Evolutionary conservation across 2,797 vertebrate species (phyloP).

Genomic region (Rousettus madagascariensis): DNA sequence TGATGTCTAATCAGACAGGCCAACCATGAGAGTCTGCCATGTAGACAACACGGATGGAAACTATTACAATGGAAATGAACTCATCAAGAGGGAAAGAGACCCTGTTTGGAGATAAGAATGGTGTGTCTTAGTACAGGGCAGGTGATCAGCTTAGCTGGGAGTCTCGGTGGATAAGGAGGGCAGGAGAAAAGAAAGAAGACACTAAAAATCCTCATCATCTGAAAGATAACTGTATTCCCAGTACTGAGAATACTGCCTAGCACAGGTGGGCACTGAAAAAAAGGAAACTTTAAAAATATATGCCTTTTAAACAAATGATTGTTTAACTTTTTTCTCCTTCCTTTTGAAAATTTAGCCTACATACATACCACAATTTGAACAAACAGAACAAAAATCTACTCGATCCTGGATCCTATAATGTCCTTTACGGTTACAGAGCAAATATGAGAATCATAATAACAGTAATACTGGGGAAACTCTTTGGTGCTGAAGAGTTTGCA

Average conservation of each 20-base stretch:
- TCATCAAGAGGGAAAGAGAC: not conserved
- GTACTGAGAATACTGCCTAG: not conserved
- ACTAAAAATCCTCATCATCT: not conserved
- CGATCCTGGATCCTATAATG: not conserved
- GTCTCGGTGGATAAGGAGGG: not conserved
- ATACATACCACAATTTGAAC: not conserved
- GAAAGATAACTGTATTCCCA: not conserved
- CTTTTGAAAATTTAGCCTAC: not conserved
- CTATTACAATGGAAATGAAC: not conserved
- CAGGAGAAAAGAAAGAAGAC: not conserved
- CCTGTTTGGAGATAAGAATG: not conserved
- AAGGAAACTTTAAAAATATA: not conserved
- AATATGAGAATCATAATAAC: not conserved
- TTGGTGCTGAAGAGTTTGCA: not conserved
- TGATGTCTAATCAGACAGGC: not conserved
- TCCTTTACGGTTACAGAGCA: not conserved
- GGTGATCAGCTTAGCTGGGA: not conserved
- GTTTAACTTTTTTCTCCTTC: not conserved
- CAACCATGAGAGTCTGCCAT: not conserved
- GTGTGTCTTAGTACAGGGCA: not conserved
- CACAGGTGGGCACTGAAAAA: not conserved
- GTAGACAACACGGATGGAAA: not conserved
- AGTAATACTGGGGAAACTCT: not conserved
- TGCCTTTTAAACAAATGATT: not conserved
- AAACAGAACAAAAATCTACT: slow-evolving; percentile 36